Base-by-base conservation (phyloP, 2,113 vertebrate species). In the Genyomyrus donnyi region DNA sequence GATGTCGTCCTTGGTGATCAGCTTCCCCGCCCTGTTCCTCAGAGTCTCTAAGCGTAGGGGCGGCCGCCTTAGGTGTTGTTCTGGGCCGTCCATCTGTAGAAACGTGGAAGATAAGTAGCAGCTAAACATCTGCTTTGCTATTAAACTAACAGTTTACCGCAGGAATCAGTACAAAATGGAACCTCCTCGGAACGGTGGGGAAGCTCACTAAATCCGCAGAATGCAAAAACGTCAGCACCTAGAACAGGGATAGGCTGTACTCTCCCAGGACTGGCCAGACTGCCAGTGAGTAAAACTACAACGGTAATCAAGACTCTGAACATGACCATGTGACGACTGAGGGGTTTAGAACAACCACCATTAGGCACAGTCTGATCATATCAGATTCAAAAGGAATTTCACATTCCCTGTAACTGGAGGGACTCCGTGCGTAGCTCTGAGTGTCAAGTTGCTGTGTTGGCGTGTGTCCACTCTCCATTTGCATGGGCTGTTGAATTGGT, bases 1-100 rank as follows among this genome's bases (percentile, higher is more conserved):
- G 11, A 93, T 88, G 89, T 96, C 93, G 66, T 97, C 95, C 89
- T 56, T 92, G 92, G 94, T 94, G 88, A 92, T 91, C 6, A 89
- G 92, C 21, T 91, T 91, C 90, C 93, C 90, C 66, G 92, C 96
- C 88, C 89, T 94, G 88, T 92, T 88, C 50, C 92, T 95, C 45
- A 96, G 95, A 53, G 97, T 97, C 94, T 97, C 94, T 58, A 98
- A 95, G 89, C 94, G 97, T 70, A 94, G 92, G 50, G 96, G 95
- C 48, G 94, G 95, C 42, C 95, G 96, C 91, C 93, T 95, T 10
- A 53, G 85, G 1, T 93, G 91, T 13, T 48, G 90, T 3, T 90
- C 93, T 9, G 39, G 11, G 1, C 92, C 91, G 3, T 93, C 91
- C 91, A 96, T 89, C 96, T 96, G 89, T 66, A 88, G 13, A 91